Conservation (phyloP, 2,888 invertebrate species). For the Patella ulyssiponensis region DNA sequence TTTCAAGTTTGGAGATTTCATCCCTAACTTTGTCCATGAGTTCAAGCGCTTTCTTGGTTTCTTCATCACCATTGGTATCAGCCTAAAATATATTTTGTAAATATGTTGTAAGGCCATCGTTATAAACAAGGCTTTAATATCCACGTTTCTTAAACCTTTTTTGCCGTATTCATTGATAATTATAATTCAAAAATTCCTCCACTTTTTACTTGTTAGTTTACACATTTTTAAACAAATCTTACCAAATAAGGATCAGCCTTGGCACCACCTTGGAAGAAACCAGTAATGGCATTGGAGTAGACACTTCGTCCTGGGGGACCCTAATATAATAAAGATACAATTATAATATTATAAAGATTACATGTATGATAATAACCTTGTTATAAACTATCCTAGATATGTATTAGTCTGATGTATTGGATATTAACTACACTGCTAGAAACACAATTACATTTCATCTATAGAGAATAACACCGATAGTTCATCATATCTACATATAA, state of each 20-base stretch:
- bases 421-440: too few relatives aligned
- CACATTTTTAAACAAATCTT: not conserved
- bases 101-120: too few relatives aligned
- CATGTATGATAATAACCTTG: not conserved
- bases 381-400: too few relatives aligned
- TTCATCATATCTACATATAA: too few relatives aligned
- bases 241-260: constrained; percentile 31
- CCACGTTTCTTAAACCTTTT: too few relatives aligned
- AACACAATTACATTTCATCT: too few relatives aligned
- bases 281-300: constrained; percentile 49
- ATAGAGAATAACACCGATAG: too few relatives aligned
- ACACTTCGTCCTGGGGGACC: constrained; percentile 57
- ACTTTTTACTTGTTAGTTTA: too few relatives aligned
- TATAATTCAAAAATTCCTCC: too few relatives aligned
- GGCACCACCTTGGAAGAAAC: constrained; percentile 41
- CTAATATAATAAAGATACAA: constrained; percentile 28
- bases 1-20: constrained; percentile 75
- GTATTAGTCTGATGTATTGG: too few relatives aligned
- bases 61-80: not conserved
- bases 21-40: constrained; percentile 52
- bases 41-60: constrained; percentile 47
- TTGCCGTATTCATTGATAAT: too few relatives aligned
- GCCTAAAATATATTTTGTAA: not conserved
- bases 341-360: not conserved
- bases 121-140: too few relatives aligned